Evolutionary conservation across 2,113 vertebrate genomes (phyloP).

Genomic region (Corythoichthys intestinalis): DNA sequence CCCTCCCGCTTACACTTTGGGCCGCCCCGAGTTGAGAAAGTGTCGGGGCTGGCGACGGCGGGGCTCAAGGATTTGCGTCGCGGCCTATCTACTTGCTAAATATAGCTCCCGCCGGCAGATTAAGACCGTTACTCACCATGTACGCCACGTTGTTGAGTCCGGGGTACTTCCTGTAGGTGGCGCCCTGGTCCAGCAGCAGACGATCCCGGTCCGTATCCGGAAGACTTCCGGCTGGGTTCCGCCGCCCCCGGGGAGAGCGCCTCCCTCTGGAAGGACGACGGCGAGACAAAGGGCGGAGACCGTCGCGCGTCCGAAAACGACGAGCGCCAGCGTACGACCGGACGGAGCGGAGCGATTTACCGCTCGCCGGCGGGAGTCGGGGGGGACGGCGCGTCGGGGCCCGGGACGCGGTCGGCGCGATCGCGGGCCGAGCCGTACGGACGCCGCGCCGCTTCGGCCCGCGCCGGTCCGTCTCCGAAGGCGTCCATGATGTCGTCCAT

Average conservation of each 20-base stretch:
- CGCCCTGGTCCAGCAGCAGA: constrained; percentile 86
- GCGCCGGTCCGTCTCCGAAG: constrained; percentile 83
- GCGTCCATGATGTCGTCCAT: constrained; percentile 89
- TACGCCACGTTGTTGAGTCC: constrained; percentile 97
- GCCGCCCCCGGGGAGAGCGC: constrained; percentile 84
- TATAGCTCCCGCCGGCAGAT: too few species aligned
- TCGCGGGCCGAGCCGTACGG: constrained; percentile 91
- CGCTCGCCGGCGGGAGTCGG: constrained; percentile 65
- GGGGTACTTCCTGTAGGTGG: constrained; percentile 91
- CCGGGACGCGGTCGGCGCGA: constrained; percentile 95
- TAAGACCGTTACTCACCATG: constrained; percentile 73
- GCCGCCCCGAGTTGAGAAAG: too few species aligned
- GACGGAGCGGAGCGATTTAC: neutral
- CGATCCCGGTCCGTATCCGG: constrained; percentile 80
- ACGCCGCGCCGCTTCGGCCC: constrained; percentile 82
- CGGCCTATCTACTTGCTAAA: too few species aligned
- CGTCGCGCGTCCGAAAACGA: neutral
- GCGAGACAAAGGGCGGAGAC: neutral
- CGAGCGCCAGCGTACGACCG: neutral
- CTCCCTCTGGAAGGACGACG: constrained; percentile 74
- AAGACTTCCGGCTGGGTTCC: constrained; percentile 80
- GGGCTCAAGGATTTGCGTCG: too few species aligned
- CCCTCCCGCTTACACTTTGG: too few species aligned
- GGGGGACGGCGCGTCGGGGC: constrained; percentile 78
- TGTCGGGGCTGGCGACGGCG: too few species aligned